A percentile compares a stretch with the other conserved stretches of the same genome.
These are phyloP conservation scores for Caenorhabditis tropicalis DNA, from an alignment of 1,140 invertebrate species.

Conservation along the genomic window DNA sequence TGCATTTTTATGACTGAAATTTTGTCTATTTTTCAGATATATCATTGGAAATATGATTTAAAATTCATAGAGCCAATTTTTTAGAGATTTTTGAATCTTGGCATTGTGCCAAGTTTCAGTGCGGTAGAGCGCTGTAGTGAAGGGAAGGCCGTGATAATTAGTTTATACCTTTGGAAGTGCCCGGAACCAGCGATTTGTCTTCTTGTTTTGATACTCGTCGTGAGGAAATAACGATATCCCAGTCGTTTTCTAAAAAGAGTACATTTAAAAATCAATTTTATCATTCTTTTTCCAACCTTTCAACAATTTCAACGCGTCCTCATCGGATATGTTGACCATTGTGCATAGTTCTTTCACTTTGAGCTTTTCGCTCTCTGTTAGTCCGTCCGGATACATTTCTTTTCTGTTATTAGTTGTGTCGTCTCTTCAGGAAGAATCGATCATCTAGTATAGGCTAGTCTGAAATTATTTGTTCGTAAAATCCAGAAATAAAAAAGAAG, in stretches of 20 bases:
- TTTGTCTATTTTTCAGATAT: too few relatives aligned
- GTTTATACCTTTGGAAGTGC: not conserved
- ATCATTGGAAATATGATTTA: too few relatives aligned
- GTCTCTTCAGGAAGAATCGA: not conserved
- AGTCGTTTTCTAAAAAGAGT: not conserved
- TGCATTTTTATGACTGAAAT: too few relatives aligned
- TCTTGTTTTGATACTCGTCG: slow-evolving; percentile 14
- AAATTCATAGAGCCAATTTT: too few relatives aligned
- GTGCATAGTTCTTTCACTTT: slow-evolving; percentile 26
- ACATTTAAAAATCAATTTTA: slow-evolving; percentile 31
- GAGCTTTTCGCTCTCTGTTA: slow-evolving; percentile 24
- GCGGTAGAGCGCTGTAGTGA: too few relatives aligned
- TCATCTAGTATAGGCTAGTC: slow-evolving; percentile 42
- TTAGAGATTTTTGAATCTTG: not conserved
- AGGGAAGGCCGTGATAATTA: too few relatives aligned
- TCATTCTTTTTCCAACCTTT: not conserved
- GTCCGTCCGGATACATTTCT: slow-evolving; percentile 38
- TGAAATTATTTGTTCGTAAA: not conserved
- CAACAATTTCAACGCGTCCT: slow-evolving; percentile 34
- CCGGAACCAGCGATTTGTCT: not conserved
- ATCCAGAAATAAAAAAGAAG: not conserved
- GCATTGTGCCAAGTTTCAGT: too few relatives aligned
- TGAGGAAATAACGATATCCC: slow-evolving; percentile 16
- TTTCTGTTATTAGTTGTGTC: not conserved
- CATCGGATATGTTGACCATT: slow-evolving; percentile 36